Conservation (phyloP, 2,113 vertebrate genomes). For the Zeus faber region DNA sequence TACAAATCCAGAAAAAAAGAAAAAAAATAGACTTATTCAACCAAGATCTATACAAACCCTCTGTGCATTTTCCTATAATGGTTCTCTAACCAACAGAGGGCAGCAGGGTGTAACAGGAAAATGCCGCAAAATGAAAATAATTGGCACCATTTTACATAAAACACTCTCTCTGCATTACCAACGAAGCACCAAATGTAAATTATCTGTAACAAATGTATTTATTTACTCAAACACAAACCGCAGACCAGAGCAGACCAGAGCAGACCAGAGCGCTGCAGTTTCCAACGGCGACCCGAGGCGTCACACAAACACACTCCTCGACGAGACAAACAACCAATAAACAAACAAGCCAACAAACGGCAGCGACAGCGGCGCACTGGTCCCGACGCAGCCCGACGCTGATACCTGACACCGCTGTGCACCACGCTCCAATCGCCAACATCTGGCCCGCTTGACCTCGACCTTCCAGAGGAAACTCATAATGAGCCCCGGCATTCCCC, state of each 20-base stretch:
- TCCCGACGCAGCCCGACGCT: too few relatives aligned
- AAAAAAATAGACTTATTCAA: background rate
- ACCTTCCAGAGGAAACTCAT: conserved; percentile 53
- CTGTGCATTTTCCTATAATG: too few relatives aligned
- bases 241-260: too few relatives aligned
- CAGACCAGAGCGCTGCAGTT: too few relatives aligned
- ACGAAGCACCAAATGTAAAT: conserved; percentile 14
- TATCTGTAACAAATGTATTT: background rate
- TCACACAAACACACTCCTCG: too few relatives aligned
- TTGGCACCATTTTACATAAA: conserved; percentile 5
- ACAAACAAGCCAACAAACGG: too few relatives aligned
- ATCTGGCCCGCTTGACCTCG: conserved; percentile 56
- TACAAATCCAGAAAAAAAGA: background rate
- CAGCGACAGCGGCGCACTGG: too few relatives aligned
- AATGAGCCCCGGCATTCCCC: conserved; percentile 49
- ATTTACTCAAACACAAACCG: background rate
- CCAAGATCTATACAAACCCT: too few relatives aligned
- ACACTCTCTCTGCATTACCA: background rate
- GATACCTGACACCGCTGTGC: conserved; percentile 22
- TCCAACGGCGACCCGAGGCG: too few relatives aligned
- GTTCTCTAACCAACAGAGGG: conserved; percentile 64
- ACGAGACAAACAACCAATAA: too few relatives aligned
- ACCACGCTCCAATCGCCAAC: conserved; percentile 37
- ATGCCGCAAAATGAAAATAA: conserved; percentile 9
- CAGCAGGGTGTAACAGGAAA: conserved; percentile 34